Conservation (phyloP, 1,140 invertebrate species). For the Helicoverpa zea region DNA sequence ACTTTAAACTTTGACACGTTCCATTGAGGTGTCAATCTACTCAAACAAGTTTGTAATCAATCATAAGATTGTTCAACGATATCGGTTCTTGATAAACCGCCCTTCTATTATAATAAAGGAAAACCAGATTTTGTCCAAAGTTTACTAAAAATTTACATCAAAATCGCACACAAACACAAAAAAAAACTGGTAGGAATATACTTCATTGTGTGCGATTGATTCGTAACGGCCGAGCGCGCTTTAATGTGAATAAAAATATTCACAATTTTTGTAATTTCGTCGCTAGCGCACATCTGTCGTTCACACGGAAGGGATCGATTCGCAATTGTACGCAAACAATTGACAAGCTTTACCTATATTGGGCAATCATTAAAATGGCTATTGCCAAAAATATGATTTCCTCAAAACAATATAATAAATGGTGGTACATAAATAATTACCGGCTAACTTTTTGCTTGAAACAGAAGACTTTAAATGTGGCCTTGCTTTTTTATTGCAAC, state of each 20-base stretch:
- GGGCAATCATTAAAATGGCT: constrained; percentile 28
- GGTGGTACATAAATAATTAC: constrained; percentile 37
- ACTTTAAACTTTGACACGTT: constrained; percentile 52
- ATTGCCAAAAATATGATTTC: constrained; percentile 17
- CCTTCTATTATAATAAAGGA: constrained; percentile 69
- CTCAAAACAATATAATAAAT: constrained; percentile 29
- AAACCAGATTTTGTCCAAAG: constrained; percentile 74
- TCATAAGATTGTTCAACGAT: constrained; percentile 83
- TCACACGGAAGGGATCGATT: constrained; percentile 80
- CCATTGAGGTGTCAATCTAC: constrained; percentile 70
- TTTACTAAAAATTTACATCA: constrained; percentile 85
- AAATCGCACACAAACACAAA: constrained; percentile 83
- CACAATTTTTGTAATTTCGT: constrained; percentile 84
- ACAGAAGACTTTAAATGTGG: constrained; percentile 47
- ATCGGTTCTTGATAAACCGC: constrained; percentile 78
- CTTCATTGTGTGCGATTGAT: constrained; percentile 84
- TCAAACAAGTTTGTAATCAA: constrained; percentile 85
- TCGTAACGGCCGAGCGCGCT: constrained; percentile 84
- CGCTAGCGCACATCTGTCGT: constrained; percentile 82
- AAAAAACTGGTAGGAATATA: constrained; percentile 81
- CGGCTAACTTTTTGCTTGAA: constrained; percentile 35
- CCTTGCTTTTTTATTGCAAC: constrained; percentile 62
- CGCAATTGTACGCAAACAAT: constrained; percentile 65
- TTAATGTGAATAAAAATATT: constrained; percentile 86
- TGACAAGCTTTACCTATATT: constrained; percentile 46